Evolutionary conservation across 1,140 invertebrate genomes (phyloP), one percentile per base, ranked within the genome.

Genomic region (Rhizoglyphus robini): DNA sequence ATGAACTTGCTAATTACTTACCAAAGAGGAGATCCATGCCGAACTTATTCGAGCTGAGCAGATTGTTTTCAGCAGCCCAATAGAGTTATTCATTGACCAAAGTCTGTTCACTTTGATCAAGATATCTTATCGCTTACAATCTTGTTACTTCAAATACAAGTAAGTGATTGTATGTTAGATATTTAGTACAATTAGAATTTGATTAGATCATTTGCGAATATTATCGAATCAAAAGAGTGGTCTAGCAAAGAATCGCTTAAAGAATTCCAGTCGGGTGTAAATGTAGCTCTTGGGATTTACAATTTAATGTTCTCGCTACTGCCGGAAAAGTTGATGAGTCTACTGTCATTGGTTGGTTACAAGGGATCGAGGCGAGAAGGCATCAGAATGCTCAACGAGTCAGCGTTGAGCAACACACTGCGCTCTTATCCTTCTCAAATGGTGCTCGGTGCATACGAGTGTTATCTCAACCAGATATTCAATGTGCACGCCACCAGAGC

Each of bases 331-430:
- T 81, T 96, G 41, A 83, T 95, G 67, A 88, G 88, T 73, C 74
- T 96, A 34, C 75, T 96, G 32, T 88, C 95, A 75, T 92, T 96
- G 75, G 90, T 96, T 70, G 93, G 93, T 31, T 96, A 96, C 75
- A 87, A 88, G 30, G 90, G 90, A 25, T 88, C 89, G 74, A 25
- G n/a, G 25, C 5, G 20, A 11, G 49, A 60, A 30, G 63, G 63
- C 32, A 25, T 64, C 4, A 34, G 25, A 30, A 15, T 49, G 5
- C 51, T 64, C 18, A 2, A 29, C 11, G 31, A 27, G 29, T 5
- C 49, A 5, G 30, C 3, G 11, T 3, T 2, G 1, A 5, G 15
- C 2, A 46, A 36, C 30, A 30, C 15, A 30, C n/a, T 61, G n/a
- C 34, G 36, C 13, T 61, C 31, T 15, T 61, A 23, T 61, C 18